Percentiles rank a stretch among this genome's conserved stretches.
Evolutionary conservation across 2,113 vertebrate species (phyloP).

Genomic region (Oxyura jamaicensis): DNA sequence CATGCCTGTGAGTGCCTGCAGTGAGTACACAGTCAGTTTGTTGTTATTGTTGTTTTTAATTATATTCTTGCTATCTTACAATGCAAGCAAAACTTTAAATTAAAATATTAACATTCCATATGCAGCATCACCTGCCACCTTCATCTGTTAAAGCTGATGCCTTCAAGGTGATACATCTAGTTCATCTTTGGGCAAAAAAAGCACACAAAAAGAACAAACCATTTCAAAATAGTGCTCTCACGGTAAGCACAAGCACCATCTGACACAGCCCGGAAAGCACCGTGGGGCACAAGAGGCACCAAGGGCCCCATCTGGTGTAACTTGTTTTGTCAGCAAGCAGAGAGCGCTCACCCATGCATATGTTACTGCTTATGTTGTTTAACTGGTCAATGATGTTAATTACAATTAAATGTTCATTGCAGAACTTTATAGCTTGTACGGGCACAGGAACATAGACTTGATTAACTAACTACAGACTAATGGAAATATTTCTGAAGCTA

Average conservation of each 20-base stretch:
- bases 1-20: background rate
- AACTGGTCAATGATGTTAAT: constrained; percentile 62
- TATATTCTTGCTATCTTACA: background rate
- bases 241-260: constrained; percentile 50
- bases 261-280: background rate
- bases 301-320: constrained; percentile 59
- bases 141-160: background rate
- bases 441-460: constrained; percentile 44
- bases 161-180: background rate
- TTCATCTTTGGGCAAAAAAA: background rate
- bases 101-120: background rate
- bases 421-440: constrained; percentile 55
- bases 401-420: constrained; percentile 56
- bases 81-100: background rate
- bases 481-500: constrained; percentile 50
- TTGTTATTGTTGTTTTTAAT: background rate
- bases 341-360: constrained; percentile 20
- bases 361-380: constrained; percentile 28
- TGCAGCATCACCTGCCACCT: background rate
- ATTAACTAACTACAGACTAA: constrained; percentile 64
- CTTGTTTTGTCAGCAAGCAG: constrained; percentile 51
- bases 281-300: background rate
- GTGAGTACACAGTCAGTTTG: background rate
- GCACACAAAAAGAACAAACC: background rate
- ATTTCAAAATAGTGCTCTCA: background rate